Percentiles rank a stretch among this genome's conserved stretches.
Evolutionary conservation across 2,797 vertebrate genomes (phyloP).

Genomic region (Phoebastria nigripes): DNA sequence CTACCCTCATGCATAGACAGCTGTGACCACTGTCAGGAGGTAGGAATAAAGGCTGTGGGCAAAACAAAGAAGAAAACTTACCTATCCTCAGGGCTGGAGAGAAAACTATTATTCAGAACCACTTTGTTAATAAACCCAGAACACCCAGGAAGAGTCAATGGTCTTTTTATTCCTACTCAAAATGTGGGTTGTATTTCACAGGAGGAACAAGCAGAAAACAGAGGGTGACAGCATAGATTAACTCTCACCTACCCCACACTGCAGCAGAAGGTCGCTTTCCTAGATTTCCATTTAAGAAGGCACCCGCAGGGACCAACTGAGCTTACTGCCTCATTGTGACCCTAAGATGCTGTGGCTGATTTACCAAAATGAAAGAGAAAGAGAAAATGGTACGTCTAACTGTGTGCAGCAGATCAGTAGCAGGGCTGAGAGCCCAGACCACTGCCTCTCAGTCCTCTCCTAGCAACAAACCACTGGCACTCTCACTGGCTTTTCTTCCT

Average conservation of each 20-base stretch:
- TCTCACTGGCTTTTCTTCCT: neutral
- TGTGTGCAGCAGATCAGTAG: neutral
- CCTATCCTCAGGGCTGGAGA: neutral
- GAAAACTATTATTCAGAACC: neutral
- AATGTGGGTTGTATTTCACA: neutral
- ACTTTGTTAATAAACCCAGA: neutral
- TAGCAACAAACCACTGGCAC: neutral
- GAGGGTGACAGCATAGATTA: neutral
- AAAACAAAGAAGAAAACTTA: neutral
- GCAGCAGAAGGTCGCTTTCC: neutral
- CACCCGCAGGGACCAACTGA: neutral
- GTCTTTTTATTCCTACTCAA: neutral
- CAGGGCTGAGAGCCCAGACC: neutral
- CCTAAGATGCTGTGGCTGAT: neutral
- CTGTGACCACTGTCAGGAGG: neutral
- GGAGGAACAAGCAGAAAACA: neutral
- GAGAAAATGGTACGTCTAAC: neutral
- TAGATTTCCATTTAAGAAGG: neutral
- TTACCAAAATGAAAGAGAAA: neutral
- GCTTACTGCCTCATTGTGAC: neutral
- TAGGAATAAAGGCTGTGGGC: neutral
- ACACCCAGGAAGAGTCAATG: neutral
- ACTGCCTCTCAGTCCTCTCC: neutral
- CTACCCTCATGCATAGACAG: neutral
- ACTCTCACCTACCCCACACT: neutral